phyloP scores from a whole-genome alignment of 2,797 vertebrate genomes.

The Schizopygopsis pylzovi region DNA sequence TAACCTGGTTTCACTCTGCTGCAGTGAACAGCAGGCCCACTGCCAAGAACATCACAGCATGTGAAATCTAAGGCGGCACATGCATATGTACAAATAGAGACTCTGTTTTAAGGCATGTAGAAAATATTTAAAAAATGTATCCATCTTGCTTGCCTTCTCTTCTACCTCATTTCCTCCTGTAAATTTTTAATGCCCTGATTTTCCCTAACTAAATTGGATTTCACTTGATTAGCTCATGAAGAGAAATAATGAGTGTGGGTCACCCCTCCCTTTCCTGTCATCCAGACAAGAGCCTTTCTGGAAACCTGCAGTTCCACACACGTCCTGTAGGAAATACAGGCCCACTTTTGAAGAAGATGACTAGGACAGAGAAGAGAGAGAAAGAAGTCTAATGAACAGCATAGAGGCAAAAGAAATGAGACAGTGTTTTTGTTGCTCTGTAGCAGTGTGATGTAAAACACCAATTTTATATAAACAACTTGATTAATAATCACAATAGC shows the following conservation, averaged over 20 bases:
- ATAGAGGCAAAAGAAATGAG: constrained; percentile 1
- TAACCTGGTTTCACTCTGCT: constrained; percentile 35
- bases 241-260: neutral
- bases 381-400: constrained; percentile 1
- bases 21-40: constrained; percentile 8
- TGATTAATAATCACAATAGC: neutral
- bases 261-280: constrained; percentile 11
- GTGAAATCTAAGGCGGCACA: neutral
- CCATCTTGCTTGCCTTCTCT: constrained; percentile 19
- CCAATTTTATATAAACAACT: neutral
- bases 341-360: neutral
- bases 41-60: constrained; percentile 38
- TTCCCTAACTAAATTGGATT: constrained; percentile 44
- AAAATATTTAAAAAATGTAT: neutral
- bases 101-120: constrained; percentile 16
- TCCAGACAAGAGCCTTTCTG: neutral
- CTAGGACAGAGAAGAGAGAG: constrained; percentile 16
- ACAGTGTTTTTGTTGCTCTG: neutral
- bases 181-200: constrained; percentile 47
- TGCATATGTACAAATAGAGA: constrained; percentile 5
- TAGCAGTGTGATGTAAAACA: neutral
- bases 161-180: neutral
- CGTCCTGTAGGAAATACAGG: neutral
- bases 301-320: constrained; percentile 4
- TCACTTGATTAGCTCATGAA: constrained; percentile 43